phyloP scores from a whole-genome alignment of 1,140 invertebrate genomes.

The Drosophila rhopaloa region DNA sequence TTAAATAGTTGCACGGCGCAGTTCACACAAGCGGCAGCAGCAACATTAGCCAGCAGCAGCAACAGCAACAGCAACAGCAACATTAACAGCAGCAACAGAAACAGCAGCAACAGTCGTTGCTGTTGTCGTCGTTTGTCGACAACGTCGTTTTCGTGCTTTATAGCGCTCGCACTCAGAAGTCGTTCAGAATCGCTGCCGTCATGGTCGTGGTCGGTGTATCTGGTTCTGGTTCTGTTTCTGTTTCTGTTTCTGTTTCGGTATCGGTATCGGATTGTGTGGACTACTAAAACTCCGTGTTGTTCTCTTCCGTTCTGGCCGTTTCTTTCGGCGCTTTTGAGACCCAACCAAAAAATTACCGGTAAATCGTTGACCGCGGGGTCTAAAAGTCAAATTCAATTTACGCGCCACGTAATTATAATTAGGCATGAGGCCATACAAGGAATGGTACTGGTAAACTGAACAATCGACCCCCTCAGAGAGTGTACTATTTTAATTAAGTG shows the following conservation, averaged over 20 bases:
- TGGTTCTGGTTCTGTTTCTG: too few relatives aligned
- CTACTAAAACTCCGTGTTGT: constrained; percentile 28
- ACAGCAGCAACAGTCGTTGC: constrained; percentile 51
- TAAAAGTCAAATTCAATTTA: constrained; percentile 57
- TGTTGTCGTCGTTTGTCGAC: constrained; percentile 36
- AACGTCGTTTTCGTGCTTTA: constrained; percentile 75
- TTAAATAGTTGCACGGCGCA: constrained; percentile 85
- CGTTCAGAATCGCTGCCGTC: constrained; percentile 78
- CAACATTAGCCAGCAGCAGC: constrained; percentile 22
- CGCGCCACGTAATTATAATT: constrained; percentile 67
- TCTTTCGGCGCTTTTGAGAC: constrained; percentile 9
- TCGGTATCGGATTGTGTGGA: constrained; percentile 52
- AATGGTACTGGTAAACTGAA: constrained; percentile 40
- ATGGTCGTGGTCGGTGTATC: constrained; percentile 66
- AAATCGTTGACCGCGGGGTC: constrained; percentile 23
- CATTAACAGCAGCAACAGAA: constrained; percentile 43
- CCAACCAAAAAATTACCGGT: constrained; percentile 19
- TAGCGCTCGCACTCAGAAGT: constrained; percentile 75
- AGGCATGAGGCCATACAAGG: constrained; percentile 51
- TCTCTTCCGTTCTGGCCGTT: constrained; percentile 35
- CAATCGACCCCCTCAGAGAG: constrained; percentile 58
- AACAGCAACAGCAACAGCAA: constrained; percentile 32
- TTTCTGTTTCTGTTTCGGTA: constrained; percentile 11
- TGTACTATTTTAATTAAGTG: constrained; percentile 83
- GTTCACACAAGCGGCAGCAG: constrained; percentile 61